Base-by-base conservation (phyloP, 2,888 invertebrate genomes). In the Plebejus argus region DNA sequence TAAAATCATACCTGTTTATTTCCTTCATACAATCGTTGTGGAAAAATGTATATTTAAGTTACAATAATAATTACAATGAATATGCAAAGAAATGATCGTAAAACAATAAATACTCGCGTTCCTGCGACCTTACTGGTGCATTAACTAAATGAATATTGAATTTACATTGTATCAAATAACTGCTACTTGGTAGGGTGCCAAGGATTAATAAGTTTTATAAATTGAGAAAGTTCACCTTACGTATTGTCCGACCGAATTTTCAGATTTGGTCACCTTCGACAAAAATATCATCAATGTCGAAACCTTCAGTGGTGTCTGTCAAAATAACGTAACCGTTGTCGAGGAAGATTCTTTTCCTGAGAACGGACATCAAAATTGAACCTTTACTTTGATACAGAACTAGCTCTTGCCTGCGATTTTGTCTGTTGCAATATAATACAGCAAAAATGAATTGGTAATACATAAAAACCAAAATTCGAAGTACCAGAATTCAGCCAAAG, bases 121-220 rank as follows among this genome's bases (percentile, higher is more conserved):
- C 72, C 23, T 39, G 8, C 4, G 39, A 72, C 72, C 72, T 49
- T 6, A 39, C n/a, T 1, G 20, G 15, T 15, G 45, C 15, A 72
- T 72, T 23, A 72, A 72, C 15, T 12, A 70, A 70, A 70, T 70
- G 33, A 15, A 33, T 18, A 70, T 70, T n/a, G 12, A 7, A 70
- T 15, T 18, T 70, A 7, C 33, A 28, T 35, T 70, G 18, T 53
- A 53, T 5, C 18, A 18, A 35, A 70, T 70, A 33, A 6, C 15
- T 35, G 15, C 18, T 35, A 23, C 39, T 53, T 72, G 71, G 71
- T 45, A 20, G 10, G n/a, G n/a, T 20, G 71, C 45, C 72, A 45
- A 45, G 72, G 45, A 72, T 20, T 61, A 23, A 15, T 20, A 70
- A 70, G 70, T 28, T 70, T 58, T 20, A 58, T 20, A n/a, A n/a